Conservation (phyloP, 2,113 vertebrate species). For the Chloropsis cyanopogon region DNA sequence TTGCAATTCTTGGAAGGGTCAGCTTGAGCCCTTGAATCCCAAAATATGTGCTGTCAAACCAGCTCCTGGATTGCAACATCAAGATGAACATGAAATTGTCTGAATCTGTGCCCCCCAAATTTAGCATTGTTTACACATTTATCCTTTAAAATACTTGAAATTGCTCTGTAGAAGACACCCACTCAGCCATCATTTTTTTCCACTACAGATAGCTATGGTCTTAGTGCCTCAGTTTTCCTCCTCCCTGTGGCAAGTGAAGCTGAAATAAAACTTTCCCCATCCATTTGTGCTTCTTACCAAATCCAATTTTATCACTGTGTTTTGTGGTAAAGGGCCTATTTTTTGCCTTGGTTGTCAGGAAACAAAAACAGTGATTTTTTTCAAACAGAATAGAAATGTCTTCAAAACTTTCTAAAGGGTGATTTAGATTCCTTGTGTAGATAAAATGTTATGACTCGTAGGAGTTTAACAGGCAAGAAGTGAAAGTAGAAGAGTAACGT, state of each 20-base stretch:
- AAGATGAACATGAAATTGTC: neutral
- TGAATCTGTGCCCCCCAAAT: neutral
- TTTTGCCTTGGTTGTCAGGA: neutral
- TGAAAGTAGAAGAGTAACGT: neutral
- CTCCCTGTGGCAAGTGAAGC: neutral
- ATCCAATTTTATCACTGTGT: neutral
- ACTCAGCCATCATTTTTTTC: neutral
- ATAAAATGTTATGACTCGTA: neutral
- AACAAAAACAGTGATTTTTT: neutral
- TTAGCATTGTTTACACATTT: neutral
- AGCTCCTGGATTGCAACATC: neutral
- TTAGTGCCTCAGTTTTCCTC: neutral
- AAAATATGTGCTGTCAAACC: neutral
- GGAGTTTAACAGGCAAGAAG: constrained; percentile 35
- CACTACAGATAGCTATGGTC: neutral
- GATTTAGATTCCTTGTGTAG: neutral
- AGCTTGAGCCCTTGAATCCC: neutral
- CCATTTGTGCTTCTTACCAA: neutral
- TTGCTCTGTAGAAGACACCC: neutral
- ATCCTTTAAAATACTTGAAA: neutral
- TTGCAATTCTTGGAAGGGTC: neutral
- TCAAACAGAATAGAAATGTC: neutral
- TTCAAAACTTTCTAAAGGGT: neutral
- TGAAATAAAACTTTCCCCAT: neutral
- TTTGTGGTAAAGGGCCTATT: neutral